Evolutionary conservation across 2,888 invertebrate genomes (phyloP).

Genomic region (Drosophila hamatofila): DNA sequence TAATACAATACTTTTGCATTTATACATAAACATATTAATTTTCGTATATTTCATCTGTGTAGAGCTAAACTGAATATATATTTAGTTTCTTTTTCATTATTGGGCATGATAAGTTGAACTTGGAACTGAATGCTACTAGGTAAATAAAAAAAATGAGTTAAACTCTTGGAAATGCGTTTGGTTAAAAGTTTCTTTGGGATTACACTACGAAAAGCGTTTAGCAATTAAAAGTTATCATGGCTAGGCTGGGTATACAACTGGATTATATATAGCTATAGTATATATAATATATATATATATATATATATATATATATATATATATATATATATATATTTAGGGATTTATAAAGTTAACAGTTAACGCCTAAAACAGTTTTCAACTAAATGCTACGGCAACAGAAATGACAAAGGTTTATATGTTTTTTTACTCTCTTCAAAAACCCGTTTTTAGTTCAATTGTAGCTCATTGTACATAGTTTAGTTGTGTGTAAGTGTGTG

Average conservation of each 20-base stretch:
- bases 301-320: slow-evolving; percentile 22
- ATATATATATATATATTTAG: slow-evolving; percentile 20
- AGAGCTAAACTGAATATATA: slow-evolving; percentile 57
- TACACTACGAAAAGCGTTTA: slow-evolving; percentile 52
- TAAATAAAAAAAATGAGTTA: slow-evolving; percentile 67
- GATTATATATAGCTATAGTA: slow-evolving; percentile 31
- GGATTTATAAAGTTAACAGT: slow-evolving; percentile 44
- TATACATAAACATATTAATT: slow-evolving; percentile 31
- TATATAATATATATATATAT: slow-evolving; percentile 24
- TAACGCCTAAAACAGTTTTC: slow-evolving; percentile 58
- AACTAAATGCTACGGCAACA: slow-evolving; percentile 72
- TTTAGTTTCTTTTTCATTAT: slow-evolving; percentile 17
- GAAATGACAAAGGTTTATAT: slow-evolving; percentile 43
- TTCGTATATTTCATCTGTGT: slow-evolving; percentile 25
- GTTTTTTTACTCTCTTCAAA: slow-evolving; percentile 25
- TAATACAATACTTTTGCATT: slow-evolving; percentile 43
- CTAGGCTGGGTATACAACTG: slow-evolving; percentile 53
- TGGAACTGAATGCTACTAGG: slow-evolving; percentile 58
- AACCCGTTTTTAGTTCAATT: slow-evolving; percentile 61
- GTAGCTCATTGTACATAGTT: slow-evolving; percentile 70
- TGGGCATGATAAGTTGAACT: slow-evolving; percentile 50
- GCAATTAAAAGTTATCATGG: slow-evolving; percentile 46
- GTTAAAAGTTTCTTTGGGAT: slow-evolving; percentile 46
- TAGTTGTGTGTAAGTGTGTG: slow-evolving; percentile 24
- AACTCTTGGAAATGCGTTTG: slow-evolving; percentile 79